Evolutionary conservation across 1,140 invertebrate genomes (phyloP), one percentile per base, ranked within the genome.

Genomic region (Drosophila eugracilis): DNA sequence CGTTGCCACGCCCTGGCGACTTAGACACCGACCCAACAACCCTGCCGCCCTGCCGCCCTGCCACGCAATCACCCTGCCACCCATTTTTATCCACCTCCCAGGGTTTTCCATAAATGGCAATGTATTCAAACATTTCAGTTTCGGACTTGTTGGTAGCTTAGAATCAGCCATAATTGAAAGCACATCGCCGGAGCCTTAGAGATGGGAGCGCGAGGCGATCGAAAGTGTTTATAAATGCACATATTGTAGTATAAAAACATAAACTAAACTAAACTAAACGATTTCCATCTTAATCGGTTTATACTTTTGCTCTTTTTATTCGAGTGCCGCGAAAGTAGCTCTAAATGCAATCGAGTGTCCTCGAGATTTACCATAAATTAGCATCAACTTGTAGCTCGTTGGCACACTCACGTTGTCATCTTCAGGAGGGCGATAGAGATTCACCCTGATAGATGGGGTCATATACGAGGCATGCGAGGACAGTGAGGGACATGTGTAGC

Each of bases 101-200:
- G 14, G n/a, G 6, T 7, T n/a, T n/a, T 15, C 15, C 41, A 75
- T 74, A 86, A 85, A 81, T 86, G 81, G 81, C 81, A 77, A 80
- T 85, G 81, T 86, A 86, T 86, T 85, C 81, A 85, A 85, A 85
- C 81, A 85, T 86, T 85, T 85, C 81, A 80, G 81, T 75, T 85
- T 86, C 42, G 77, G 81, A 84, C 76, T 84, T 80, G 67, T 86
- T 85, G 81, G 67, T 63, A 77, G 81, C 66, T 17, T 21, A 36
- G 52, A 62, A 60, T 52, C 69, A 62, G 57, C 59, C 77, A 67
- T 86, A 85, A 85, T 86, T 85, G 81, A 85, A 85, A 75, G 79
- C 57, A 58, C 57, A 67, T 62, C 42, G 4, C 22, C 42, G 59
- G 53, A 62, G 52, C 19, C 3, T 44, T 36, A 26, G 67, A 14